Base-by-base conservation (phyloP, 2,888 invertebrate genomes). In the Ditylenchus weischeri region DNA sequence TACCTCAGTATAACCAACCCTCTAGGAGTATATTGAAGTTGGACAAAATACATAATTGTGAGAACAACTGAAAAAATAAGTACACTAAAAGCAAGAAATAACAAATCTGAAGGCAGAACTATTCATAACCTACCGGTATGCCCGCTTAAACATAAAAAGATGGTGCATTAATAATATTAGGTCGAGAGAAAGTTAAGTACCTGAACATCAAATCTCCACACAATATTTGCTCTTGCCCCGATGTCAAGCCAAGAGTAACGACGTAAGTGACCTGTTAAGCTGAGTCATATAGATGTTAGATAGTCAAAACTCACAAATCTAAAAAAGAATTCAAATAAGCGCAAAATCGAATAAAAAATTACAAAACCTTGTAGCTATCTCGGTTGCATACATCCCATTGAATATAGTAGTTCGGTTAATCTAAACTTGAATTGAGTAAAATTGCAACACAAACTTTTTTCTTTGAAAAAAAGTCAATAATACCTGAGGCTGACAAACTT, bases 121-220 rank as follows among this genome's bases (percentile, higher is more conserved):
- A 18, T 29, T 15, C 2, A 13, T 5, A 54, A 54, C 7, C 18
- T 54, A 54, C 54, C 54, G 15, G 80, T 81, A 66, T 81, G 81
- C 10, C 79, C 79, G 57, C 70, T 29, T 29, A 29, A n/a, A 29
- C 29, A 29, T 29, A 5, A 29, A 29, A 29, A 29, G 5, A 2
- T 4, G 5, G 29, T 29, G 29, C 29, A n/a, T 29, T 29, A 29
- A 5, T 29, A 5, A 29, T 29, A 5, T 29, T 4, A 29, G 29
- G 5, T 29, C 29, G 5, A 4, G 29, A 4, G 29, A 4, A n/a
- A 29, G 29, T 29, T 29, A 29, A 29, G 29, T 29, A 29, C 29
- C 29, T 70, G 72, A 82, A 82, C 82, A 82, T 82, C 64, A 82
- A 69, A 71, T 82, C 82, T 6, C 82, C 82, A 63, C 82, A 82